Evolutionary conservation across 2,888 invertebrate genomes (phyloP).

Genomic region (Pseudolycoriella hygida): DNA sequence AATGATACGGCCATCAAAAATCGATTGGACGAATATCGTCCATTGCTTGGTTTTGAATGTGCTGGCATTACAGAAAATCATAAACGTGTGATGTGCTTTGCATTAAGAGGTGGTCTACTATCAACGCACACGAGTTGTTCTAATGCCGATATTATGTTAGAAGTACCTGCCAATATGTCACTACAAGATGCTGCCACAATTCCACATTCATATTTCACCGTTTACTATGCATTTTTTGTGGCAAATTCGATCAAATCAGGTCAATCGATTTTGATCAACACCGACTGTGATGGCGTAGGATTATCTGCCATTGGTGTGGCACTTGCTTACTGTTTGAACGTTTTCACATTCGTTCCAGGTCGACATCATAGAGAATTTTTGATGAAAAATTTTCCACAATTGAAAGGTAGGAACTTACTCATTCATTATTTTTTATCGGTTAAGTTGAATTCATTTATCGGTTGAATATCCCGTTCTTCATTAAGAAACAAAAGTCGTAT

Average conservation of each 20-base stretch:
- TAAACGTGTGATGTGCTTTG: conserved; percentile 45
- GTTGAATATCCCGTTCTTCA: too few species aligned
- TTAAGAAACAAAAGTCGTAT: too few species aligned
- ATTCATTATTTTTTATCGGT: too few species aligned
- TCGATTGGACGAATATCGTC: conserved; percentile 41
- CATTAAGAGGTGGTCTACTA: conserved; percentile 30
- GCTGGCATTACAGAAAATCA: conserved; percentile 41
- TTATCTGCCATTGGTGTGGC: conserved; percentile 47
- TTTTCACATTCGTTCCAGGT: conserved; percentile 42
- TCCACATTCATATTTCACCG: conserved; percentile 43
- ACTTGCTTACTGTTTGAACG: conserved; percentile 36
- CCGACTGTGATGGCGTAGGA: conserved; percentile 41
- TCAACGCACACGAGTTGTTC: conserved; percentile 27
- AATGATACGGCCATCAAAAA: conserved; percentile 58
- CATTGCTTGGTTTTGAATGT: conserved; percentile 48
- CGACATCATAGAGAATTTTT: conserved; percentile 37
- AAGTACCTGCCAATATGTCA: conserved; percentile 51
- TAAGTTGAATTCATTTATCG: neutral
- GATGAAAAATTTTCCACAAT: conserved; percentile 15
- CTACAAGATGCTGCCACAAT: conserved; percentile 47
- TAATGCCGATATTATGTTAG: conserved; percentile 33
- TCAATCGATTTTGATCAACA: conserved; percentile 25
- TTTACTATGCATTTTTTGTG: conserved; percentile 58
- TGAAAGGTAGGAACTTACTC: conserved; percentile 4
- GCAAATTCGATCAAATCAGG: conserved; percentile 34